A percentile compares a stretch with the other conserved stretches of the same genome.
phyloP scores from a whole-genome alignment of 2,888 invertebrate genomes.

The Helleia helle region DNA sequence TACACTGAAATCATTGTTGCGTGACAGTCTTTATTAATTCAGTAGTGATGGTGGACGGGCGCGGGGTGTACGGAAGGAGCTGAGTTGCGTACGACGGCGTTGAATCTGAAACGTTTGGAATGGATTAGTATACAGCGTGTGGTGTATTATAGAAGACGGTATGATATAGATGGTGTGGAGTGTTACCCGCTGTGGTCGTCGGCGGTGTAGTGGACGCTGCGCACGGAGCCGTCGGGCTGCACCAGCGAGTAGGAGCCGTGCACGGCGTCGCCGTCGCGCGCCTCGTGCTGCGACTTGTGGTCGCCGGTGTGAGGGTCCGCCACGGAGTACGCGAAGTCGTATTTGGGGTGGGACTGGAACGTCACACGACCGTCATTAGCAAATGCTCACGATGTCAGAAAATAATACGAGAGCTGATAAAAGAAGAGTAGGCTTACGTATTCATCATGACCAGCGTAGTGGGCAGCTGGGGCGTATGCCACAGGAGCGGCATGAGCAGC shows the following conservation, averaged over 20 bases:
- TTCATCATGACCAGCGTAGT: conserved; percentile 30
- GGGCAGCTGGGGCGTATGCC: conserved; percentile 28
- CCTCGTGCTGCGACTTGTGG: conserved; percentile 70
- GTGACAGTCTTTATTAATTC: too few relatives aligned
- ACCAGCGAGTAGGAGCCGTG: conserved; percentile 74
- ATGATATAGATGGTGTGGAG: neutral
- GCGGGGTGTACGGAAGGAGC: conserved; percentile 45
- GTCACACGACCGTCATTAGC: conserved; percentile 12
- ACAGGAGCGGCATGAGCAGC: conserved; percentile 26
- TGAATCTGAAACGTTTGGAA: conserved; percentile 48
- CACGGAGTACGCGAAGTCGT: conserved; percentile 68
- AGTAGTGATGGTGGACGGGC: conserved; percentile 32
- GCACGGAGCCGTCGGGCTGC: conserved; percentile 65
- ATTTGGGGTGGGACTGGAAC: conserved; percentile 40
- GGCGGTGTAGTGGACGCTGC: conserved; percentile 64
- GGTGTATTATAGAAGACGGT: too few relatives aligned
- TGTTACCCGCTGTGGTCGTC: conserved; percentile 54
- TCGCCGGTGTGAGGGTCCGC: conserved; percentile 73
- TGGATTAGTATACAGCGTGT: too few relatives aligned
- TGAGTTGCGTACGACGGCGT: conserved; percentile 61
- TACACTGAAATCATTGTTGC: neutral
- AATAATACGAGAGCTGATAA: neutral
- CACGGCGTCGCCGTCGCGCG: conserved; percentile 68
- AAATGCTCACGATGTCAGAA: neutral
- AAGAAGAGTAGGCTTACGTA: conserved; percentile 26